phyloP scores from a whole-genome alignment of 2,888 invertebrate genomes.

The Anthophora plumipes region DNA sequence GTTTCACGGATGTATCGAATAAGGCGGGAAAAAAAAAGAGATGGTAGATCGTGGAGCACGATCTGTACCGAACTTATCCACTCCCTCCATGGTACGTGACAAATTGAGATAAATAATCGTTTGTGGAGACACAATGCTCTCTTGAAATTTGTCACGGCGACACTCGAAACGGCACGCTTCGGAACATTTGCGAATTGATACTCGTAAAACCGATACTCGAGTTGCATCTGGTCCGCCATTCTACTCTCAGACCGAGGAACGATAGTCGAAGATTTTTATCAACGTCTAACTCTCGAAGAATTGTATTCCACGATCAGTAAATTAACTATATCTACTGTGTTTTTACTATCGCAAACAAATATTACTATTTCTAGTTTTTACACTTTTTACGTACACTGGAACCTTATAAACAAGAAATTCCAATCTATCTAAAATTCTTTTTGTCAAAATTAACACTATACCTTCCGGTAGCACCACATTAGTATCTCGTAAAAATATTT shows the following conservation, averaged over 20 bases:
- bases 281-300: not conserved
- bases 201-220: constrained; percentile 56
- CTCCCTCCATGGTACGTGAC: constrained; percentile 73
- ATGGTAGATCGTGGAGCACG: constrained; percentile 7
- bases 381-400: too few species aligned
- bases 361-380: too few species aligned
- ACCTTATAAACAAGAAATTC: too few species aligned
- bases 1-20: not conserved
- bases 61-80: constrained; percentile 31
- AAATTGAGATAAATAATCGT: constrained; percentile 83
- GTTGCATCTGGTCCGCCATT: constrained; percentile 58
- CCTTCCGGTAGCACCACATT: too few species aligned
- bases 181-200: constrained; percentile 54
- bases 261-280: constrained; percentile 39
- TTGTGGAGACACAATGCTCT: constrained; percentile 76
- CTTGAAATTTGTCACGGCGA: constrained; percentile 78
- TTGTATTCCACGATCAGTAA: too few species aligned
- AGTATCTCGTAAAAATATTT: too few species aligned
- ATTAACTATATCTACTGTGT: too few species aligned
- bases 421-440: too few species aligned
- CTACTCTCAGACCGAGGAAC: constrained; percentile 9
- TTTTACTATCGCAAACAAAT: too few species aligned
- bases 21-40: not conserved
- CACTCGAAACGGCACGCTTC: constrained; percentile 76
- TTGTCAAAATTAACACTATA: too few species aligned